phyloP scores from a whole-genome alignment of 2,113 vertebrate genomes.

The Actenoides lindsayi region DNA sequence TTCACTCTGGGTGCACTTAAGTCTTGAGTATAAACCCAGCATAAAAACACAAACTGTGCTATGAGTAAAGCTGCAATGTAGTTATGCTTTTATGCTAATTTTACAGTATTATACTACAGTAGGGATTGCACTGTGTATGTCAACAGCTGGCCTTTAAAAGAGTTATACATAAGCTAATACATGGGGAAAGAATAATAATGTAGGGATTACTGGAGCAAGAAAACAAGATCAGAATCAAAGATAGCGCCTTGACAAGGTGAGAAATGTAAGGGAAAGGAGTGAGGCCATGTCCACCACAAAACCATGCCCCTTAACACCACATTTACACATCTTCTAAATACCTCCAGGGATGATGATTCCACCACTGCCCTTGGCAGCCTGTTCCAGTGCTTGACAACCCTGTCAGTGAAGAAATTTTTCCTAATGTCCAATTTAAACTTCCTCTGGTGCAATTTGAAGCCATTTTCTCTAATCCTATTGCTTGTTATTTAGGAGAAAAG shows the following conservation, averaged over 20 bases:
- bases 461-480: not conserved
- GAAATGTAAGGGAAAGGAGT: not conserved
- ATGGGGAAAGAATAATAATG: not conserved
- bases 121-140: not conserved
- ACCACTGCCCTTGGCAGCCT: not conserved
- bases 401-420: not conserved
- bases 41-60: not conserved
- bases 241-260: not conserved
- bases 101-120: not conserved
- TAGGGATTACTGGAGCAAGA: not conserved
- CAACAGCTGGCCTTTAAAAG: not conserved
- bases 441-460: not conserved
- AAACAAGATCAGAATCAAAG: not conserved
- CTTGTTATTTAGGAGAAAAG: not conserved
- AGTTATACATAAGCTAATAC: not conserved
- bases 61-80: not conserved
- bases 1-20: not conserved
- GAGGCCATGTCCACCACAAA: not conserved
- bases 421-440: not conserved
- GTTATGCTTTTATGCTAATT: not conserved
- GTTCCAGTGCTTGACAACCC: not conserved
- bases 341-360: not conserved
- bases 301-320: not conserved
- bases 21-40: not conserved
- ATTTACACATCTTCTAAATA: not conserved